Evolutionary conservation across 2,113 vertebrate genomes (phyloP).

Genomic region (Leuciscus idus): DNA sequence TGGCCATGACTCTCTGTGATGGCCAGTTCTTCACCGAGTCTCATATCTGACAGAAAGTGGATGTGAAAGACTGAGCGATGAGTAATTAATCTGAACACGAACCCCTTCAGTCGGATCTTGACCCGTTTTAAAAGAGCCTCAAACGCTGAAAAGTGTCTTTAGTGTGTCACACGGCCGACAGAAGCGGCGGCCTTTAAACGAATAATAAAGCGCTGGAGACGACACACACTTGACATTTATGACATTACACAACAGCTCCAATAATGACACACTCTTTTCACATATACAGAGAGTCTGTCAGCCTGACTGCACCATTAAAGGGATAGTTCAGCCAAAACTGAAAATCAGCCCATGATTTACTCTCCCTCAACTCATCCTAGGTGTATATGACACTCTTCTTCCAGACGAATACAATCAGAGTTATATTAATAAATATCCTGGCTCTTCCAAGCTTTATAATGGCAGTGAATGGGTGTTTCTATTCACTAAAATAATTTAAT

Average conservation of each 20-base stretch:
- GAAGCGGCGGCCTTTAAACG: constrained; percentile 26
- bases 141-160: not conserved
- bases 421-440: too few species aligned
- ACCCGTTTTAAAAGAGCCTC: not conserved
- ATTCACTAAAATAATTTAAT: too few species aligned
- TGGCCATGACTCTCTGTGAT: not conserved
- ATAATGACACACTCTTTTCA: not conserved
- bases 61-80: not conserved
- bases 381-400: too few species aligned
- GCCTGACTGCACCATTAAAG: too few species aligned
- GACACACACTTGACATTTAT: constrained; percentile 34
- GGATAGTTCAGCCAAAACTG: too few species aligned
- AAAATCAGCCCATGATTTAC: too few species aligned
- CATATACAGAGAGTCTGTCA: too few species aligned
- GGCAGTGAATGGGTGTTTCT: too few species aligned
- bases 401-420: too few species aligned
- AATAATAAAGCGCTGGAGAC: not conserved
- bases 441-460: too few species aligned
- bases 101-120: not conserved
- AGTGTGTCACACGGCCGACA: not conserved
- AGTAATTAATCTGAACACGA: not conserved
- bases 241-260: constrained; percentile 19
- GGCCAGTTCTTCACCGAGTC: not conserved
- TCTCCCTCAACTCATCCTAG: too few species aligned
- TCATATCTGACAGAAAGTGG: not conserved